These are phyloP conservation scores for Parnassius smintheus DNA, from an alignment of 2,888 invertebrate species.

Conservation along the genomic window DNA sequence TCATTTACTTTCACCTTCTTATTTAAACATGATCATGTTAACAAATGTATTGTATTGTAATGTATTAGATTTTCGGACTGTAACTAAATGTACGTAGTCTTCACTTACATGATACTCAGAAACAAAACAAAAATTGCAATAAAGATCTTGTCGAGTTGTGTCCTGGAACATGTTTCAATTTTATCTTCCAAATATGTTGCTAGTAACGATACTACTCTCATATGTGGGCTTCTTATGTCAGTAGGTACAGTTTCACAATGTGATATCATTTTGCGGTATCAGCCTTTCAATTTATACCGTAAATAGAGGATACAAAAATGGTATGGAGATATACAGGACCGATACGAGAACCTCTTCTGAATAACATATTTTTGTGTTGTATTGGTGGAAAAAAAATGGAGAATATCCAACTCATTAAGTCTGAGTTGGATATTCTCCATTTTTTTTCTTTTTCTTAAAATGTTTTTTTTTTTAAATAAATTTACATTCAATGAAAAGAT, in stretches of 20 bases:
- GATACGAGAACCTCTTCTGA: constrained; percentile 15
- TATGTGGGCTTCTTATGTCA: constrained; percentile 12
- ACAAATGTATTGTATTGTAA: not conserved
- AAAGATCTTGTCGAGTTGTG: constrained; percentile 24
- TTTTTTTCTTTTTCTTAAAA: too few species aligned
- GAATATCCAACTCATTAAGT: constrained; percentile 10
- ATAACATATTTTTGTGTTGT: constrained; percentile 14
- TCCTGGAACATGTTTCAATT: constrained; percentile 41
- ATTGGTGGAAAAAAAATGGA: constrained; percentile 12
- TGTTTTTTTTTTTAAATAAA: constrained; percentile 8
- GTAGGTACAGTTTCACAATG: not conserved
- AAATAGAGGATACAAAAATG: constrained; percentile 17
- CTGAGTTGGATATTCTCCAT: too few species aligned
- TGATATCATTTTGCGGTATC: constrained; percentile 19
- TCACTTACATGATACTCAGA: constrained; percentile 11
- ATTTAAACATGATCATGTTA: too few species aligned
- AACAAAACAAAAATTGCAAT: constrained; percentile 28
- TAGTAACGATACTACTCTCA: constrained; percentile 22
- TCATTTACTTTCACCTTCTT: too few species aligned
- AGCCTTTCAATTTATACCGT: constrained; percentile 10
- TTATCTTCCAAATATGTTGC: constrained; percentile 23
- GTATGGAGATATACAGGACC: constrained; percentile 10
- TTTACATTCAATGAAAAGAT: constrained; percentile 19
- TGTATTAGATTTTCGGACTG: not conserved
- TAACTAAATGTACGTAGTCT: not conserved